Conservation (phyloP, 2,888 invertebrate species). For the Gastrophysa polygoni region DNA sequence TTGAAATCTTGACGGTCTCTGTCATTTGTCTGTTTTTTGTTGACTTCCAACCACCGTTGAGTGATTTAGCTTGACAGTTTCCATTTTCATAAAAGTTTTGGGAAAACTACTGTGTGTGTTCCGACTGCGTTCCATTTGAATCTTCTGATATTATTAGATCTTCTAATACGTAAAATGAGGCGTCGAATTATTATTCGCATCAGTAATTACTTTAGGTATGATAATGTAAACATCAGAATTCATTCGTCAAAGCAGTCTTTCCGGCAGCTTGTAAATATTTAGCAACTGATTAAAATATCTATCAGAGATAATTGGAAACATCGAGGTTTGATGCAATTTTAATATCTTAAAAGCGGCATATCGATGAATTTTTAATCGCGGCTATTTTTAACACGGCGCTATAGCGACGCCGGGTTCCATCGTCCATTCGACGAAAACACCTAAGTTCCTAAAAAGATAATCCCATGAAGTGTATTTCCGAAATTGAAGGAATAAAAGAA, state of each 20-base stretch:
- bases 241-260: background rate
- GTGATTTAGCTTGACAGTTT: too few relatives aligned
- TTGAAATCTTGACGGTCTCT: too few relatives aligned
- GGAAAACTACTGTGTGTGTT: too few relatives aligned
- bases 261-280: constrained; percentile 40
- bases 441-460: background rate
- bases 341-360: constrained; percentile 53
- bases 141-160: too few relatives aligned
- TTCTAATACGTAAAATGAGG: too few relatives aligned
- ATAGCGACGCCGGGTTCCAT: constrained; percentile 19
- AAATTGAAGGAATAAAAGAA: too few relatives aligned
- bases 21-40: too few relatives aligned
- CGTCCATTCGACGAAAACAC: background rate
- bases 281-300: constrained; percentile 47
- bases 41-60: too few relatives aligned
- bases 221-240: constrained; percentile 2
- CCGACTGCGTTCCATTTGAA: too few relatives aligned
- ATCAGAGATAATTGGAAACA: constrained; percentile 53
- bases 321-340: constrained; percentile 54
- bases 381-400: constrained; percentile 42
- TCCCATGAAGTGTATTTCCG: too few relatives aligned
- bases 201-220: constrained; percentile 1
- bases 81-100: too few relatives aligned
- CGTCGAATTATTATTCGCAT: background rate
- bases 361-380: constrained; percentile 46